Evolutionary conservation across 2,888 invertebrate species (phyloP).

Genomic region (Melolontha melolontha): DNA sequence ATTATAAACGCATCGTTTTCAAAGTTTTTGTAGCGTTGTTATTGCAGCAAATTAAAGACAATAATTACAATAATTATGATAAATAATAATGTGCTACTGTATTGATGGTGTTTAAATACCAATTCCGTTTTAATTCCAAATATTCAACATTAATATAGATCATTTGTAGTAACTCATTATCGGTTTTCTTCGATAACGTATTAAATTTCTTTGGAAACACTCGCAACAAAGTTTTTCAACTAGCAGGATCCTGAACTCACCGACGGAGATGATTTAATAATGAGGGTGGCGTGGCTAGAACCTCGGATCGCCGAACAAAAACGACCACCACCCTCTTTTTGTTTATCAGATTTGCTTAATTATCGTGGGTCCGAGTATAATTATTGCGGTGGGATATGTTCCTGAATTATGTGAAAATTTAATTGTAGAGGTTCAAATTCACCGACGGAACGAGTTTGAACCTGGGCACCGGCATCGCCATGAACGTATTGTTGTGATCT

Average conservation of each 20-base stretch:
- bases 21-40: too few relatives aligned
- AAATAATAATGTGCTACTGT: too few relatives aligned
- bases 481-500: conserved; percentile 11
- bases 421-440: conserved; percentile 23
- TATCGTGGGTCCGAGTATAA: conserved; percentile 32
- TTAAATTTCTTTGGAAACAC: background rate
- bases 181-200: too few relatives aligned
- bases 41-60: too few relatives aligned
- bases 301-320: conserved; percentile 22
- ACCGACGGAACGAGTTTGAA: too few relatives aligned
- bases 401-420: conserved; percentile 33
- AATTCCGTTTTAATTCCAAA: too few relatives aligned
- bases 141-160: too few relatives aligned
- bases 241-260: background rate
- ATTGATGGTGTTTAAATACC: too few relatives aligned
- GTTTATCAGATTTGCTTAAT: conserved; percentile 41
- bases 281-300: conserved; percentile 2
- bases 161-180: too few relatives aligned
- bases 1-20: too few relatives aligned
- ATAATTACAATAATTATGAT: too few relatives aligned
- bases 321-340: conserved; percentile 19
- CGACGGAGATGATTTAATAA: conserved; percentile 13
- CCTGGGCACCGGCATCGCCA: background rate
- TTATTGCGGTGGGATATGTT: conserved; percentile 35
- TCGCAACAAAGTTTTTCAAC: conserved; percentile 1